Conservation (phyloP, 2,888 invertebrate species). For the Lordiphosa andalusiaca region DNA sequence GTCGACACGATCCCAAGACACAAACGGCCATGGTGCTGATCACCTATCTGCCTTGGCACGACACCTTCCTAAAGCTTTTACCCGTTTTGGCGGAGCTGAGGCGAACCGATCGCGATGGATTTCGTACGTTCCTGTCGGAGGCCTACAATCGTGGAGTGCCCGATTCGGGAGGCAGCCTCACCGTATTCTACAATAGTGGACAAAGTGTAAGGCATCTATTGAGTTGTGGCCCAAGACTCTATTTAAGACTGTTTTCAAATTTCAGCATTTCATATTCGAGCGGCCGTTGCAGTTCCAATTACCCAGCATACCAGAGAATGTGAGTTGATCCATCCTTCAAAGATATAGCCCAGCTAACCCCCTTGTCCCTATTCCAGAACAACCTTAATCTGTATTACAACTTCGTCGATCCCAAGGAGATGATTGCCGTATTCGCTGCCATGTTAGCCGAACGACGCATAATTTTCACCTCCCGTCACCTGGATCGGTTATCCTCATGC, state of each 20-base stretch:
- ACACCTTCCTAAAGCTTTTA: conserved; percentile 87
- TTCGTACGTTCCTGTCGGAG: conserved; percentile 83
- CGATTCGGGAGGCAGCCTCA: conserved; percentile 85
- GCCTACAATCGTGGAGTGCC: conserved; percentile 86
- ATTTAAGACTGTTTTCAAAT: conserved; percentile 81
- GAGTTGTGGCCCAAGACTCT: not conserved
- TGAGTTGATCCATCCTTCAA: conserved; percentile 74
- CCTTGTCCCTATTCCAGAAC: conserved; percentile 83
- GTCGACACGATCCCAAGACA: conserved; percentile 94
- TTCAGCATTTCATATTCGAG: conserved; percentile 89
- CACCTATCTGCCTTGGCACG: conserved; percentile 97
- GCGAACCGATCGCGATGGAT: conserved; percentile 70
- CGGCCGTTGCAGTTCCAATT: conserved; percentile 90
- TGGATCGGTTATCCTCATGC: conserved; percentile 94
- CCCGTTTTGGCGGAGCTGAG: conserved; percentile 77
- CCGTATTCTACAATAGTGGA: conserved; percentile 83
- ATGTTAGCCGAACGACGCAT: conserved; percentile 96
- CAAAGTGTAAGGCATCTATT: conserved; percentile 81
- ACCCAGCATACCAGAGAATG: conserved; percentile 97
- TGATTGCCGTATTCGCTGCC: conserved; percentile 97
- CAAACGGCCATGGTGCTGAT: conserved; percentile 91
- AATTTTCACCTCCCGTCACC: conserved; percentile 93
- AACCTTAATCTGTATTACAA: conserved; percentile 98
- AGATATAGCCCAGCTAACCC: too few species aligned
- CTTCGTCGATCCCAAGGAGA: conserved; percentile 95